Conservation (phyloP, 2,113 vertebrate species). For the Phyllostomus hastatus region DNA sequence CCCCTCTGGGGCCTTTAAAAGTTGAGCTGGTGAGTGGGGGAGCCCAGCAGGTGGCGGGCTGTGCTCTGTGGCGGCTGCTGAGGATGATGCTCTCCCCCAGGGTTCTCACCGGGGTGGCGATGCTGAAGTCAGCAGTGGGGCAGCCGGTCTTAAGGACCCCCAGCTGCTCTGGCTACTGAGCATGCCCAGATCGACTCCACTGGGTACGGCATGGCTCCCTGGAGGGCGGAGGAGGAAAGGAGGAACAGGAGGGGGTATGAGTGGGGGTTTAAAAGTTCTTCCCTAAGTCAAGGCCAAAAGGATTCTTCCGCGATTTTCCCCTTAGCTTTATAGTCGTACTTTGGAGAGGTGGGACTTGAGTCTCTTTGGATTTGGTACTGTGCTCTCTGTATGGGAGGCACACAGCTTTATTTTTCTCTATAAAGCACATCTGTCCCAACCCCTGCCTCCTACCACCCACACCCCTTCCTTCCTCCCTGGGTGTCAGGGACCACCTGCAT, state of each 20-base stretch:
- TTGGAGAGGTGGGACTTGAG: neutral
- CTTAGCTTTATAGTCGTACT: neutral
- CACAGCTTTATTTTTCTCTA: neutral
- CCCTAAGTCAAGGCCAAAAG: neutral
- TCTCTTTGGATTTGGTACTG: neutral
- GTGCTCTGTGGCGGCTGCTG: neutral
- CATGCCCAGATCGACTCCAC: neutral
- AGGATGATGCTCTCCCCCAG: neutral
- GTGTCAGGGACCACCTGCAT: neutral
- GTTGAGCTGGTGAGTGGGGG: neutral
- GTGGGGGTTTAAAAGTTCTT: neutral
- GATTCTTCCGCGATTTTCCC: neutral
- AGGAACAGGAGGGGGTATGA: neutral
- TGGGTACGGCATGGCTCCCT: neutral
- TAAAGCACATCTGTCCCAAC: fast-evolving
- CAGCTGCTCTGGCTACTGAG: neutral
- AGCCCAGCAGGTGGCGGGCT: neutral
- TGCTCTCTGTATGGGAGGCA: neutral
- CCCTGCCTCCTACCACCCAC: fast-evolving
- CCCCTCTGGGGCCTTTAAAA: neutral
- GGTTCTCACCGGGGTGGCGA: neutral
- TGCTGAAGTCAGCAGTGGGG: neutral
- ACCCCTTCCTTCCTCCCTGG: fast-evolving
- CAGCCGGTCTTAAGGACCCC: neutral
- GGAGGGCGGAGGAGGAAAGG: neutral